These are phyloP conservation scores for Anseranas semipalmata DNA, from an alignment of 2,113 vertebrate species.

Conservation along the genomic window DNA sequence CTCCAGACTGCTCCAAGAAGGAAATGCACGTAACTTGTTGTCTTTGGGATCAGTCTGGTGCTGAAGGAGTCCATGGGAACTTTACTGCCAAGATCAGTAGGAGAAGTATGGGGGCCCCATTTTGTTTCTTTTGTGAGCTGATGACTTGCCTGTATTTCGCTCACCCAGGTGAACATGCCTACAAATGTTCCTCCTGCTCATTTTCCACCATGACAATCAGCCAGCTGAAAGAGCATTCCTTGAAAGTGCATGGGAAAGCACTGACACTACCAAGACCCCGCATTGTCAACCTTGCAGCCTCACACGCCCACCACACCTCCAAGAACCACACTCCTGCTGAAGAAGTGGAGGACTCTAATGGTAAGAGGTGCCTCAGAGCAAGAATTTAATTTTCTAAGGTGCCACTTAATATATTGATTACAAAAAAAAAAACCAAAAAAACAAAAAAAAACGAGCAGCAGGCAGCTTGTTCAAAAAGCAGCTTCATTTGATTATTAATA, in stretches of 20 bases:
- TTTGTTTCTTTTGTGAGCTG: constrained; percentile 74
- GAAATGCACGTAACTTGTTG: background rate
- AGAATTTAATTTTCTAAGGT: constrained; percentile 61
- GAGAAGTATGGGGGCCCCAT: constrained; percentile 48
- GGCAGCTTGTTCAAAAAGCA: background rate
- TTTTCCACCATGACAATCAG: constrained; percentile 97
- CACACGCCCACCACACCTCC: constrained; percentile 81
- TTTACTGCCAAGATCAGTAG: constrained; percentile 40
- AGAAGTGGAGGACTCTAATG: constrained; percentile 84
- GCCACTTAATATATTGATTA: constrained; percentile 35
- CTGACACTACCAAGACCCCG: constrained; percentile 91
- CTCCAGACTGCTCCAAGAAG: background rate
- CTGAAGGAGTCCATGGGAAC: constrained; percentile 48
- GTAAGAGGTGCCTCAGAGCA: constrained; percentile 73
- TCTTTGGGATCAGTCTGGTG: constrained; percentile 5
- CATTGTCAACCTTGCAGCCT: constrained; percentile 85
- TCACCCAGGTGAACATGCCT: constrained; percentile 91
- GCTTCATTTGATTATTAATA: background rate
- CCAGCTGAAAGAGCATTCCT: constrained; percentile 96
- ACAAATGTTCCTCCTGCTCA: constrained; percentile 94
- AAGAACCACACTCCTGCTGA: constrained; percentile 74
- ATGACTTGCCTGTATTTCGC: constrained; percentile 76
- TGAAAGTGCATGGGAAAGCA: constrained; percentile 92
- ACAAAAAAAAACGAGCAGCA: background rate
- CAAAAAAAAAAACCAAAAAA: background rate